Conservation (phyloP, 1,140 invertebrate species). For the Bombus impatiens region DNA sequence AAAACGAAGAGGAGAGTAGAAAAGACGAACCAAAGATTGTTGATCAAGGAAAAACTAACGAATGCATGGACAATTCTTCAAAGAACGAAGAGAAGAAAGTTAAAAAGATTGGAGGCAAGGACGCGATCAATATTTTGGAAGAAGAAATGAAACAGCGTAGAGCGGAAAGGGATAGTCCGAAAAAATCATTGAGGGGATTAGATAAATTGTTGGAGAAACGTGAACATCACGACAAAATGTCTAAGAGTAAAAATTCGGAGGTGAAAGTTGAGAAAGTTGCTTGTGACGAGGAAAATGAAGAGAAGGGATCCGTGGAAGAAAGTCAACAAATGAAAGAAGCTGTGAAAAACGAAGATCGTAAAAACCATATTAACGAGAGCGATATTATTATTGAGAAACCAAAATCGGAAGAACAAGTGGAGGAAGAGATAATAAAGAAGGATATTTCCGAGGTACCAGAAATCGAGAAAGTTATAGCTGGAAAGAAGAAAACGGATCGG, state of each 20-base stretch:
- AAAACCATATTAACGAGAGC: slow-evolving; percentile 61
- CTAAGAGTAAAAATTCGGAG: slow-evolving; percentile 70
- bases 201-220: slow-evolving; percentile 82
- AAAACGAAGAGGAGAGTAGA: slow-evolving; percentile 43
- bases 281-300: slow-evolving; percentile 53
- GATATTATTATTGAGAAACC: slow-evolving; percentile 17
- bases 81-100: slow-evolving; percentile 70
- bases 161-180: slow-evolving; percentile 81
- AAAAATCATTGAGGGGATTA: slow-evolving; percentile 81
- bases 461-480: slow-evolving; percentile 6
- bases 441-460: slow-evolving; percentile 33
- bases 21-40: slow-evolving; percentile 78
- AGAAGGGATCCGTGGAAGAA: slow-evolving; percentile 33
- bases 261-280: slow-evolving; percentile 41
- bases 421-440: slow-evolving; percentile 32
- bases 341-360: slow-evolving; percentile 64
- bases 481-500: slow-evolving; percentile 56
- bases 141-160: slow-evolving; percentile 84
- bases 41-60: slow-evolving; percentile 77
- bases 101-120: slow-evolving; percentile 72
- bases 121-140: slow-evolving; percentile 79
- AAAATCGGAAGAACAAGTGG: slow-evolving; percentile 29
- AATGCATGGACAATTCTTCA: slow-evolving; percentile 42
- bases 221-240: slow-evolving; percentile 79
- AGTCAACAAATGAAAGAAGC: slow-evolving; percentile 26